Conservation (phyloP, 2,888 invertebrate genomes). For the Polietes domitor region DNA sequence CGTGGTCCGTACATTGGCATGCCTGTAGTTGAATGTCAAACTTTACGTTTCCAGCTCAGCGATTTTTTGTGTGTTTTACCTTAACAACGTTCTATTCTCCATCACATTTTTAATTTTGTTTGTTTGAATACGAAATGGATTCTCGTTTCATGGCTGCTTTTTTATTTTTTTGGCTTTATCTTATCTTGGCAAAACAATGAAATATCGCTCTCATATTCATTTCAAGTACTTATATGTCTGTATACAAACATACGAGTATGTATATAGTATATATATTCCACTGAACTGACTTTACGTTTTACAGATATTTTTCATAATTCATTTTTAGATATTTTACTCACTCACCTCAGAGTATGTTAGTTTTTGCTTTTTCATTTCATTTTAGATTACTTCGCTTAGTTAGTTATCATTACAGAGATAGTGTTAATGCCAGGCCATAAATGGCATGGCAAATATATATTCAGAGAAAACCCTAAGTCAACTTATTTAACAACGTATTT, state of each 20-base stretch:
- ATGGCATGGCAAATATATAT: too few relatives aligned
- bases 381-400: too few relatives aligned
- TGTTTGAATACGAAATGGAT: background rate
- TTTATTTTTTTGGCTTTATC: background rate
- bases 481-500: too few relatives aligned
- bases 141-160: background rate
- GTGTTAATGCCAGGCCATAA: background rate
- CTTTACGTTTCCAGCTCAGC: background rate
- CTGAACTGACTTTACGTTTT: too few relatives aligned
- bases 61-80: background rate
- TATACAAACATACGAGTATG: background rate
- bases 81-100: too few relatives aligned
- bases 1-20: background rate
- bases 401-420: constrained; percentile 16
- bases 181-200: constrained; percentile 20
- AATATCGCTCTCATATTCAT: constrained; percentile 17
- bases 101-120: background rate
- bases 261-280: too few relatives aligned
- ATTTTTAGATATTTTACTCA: constrained; percentile 24
- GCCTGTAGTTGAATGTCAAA: background rate
- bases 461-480: too few relatives aligned
- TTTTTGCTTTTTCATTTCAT: too few relatives aligned
- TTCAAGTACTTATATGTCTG: background rate
- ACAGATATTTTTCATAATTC: constrained; percentile 16
- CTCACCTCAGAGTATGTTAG: too few relatives aligned